A percentile compares a stretch with the other conserved stretches of the same genome.
Conservation (phyloP, 2,888 invertebrate species). For the Acleris laterana region DNA sequence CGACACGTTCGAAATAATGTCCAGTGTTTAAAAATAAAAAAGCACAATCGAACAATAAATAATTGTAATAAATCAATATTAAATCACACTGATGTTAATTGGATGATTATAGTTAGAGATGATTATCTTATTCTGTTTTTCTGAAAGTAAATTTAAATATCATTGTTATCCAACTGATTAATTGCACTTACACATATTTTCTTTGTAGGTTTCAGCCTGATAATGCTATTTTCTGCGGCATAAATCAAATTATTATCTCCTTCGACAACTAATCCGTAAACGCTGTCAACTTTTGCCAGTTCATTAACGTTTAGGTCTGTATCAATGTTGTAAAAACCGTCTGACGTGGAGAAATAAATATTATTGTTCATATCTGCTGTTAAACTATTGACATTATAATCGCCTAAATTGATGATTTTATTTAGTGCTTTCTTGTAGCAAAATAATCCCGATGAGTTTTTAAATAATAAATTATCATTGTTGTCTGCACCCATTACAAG, state of each 20-base stretch:
- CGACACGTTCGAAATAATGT: too few relatives aligned
- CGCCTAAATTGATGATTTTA: constrained; percentile 34
- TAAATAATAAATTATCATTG: constrained; percentile 47
- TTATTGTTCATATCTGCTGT: constrained; percentile 48
- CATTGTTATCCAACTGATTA: background rate
- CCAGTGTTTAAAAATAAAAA: too few relatives aligned
- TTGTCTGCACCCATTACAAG: constrained; percentile 51
- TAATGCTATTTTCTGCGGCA: constrained; percentile 45
- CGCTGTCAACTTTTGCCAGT: constrained; percentile 16
- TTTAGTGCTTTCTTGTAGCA: constrained; percentile 40
- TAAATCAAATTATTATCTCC: constrained; percentile 44
- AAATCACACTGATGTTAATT: too few relatives aligned
- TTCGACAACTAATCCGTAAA: constrained; percentile 32
- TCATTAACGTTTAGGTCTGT: constrained; percentile 3
- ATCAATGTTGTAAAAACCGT: constrained; percentile 42
- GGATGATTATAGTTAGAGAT: too few relatives aligned
- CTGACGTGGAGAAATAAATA: constrained; percentile 49
- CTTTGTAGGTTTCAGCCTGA: constrained; percentile 45
- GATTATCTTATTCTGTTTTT: too few relatives aligned
- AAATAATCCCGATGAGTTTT: constrained; percentile 55
- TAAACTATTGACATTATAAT: constrained; percentile 38
- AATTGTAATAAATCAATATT: too few relatives aligned
- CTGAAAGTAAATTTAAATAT: background rate
- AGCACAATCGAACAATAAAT: too few relatives aligned
- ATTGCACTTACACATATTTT: background rate